Evolutionary conservation across 2,113 vertebrate species (phyloP).

Genomic region (Lycaon pictus): DNA sequence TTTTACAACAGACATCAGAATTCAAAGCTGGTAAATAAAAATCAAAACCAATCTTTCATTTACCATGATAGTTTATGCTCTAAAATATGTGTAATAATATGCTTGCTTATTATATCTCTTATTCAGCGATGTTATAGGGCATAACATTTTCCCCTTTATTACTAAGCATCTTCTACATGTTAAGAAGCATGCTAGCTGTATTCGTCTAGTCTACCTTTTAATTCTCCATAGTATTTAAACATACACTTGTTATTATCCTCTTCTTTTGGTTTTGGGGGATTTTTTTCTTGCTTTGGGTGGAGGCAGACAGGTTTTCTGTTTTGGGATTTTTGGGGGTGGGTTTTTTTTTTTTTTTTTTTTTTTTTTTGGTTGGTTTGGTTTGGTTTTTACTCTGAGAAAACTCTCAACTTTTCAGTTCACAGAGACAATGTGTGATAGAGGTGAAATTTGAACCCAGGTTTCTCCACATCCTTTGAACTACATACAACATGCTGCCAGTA

Average conservation of each 20-base stretch:
- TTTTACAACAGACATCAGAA: conserved; percentile 57
- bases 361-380: not conserved
- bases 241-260: not conserved
- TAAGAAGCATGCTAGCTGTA: not conserved
- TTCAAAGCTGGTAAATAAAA: conserved; percentile 53
- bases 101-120: not conserved
- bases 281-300: not conserved
- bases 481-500: not conserved
- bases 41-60: conserved; percentile 16
- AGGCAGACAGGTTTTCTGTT: not conserved
- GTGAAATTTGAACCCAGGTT: conserved; percentile 57
- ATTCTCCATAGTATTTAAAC: conserved; percentile 18
- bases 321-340: not conserved
- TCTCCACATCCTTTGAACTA: conserved; percentile 48
- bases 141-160: not conserved
- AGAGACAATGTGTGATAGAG: conserved; percentile 44
- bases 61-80: not conserved
- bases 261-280: not conserved
- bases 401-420: conserved; percentile 38
- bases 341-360: not conserved
- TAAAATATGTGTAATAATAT: not conserved
- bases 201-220: not conserved
- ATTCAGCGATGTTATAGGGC: not conserved
- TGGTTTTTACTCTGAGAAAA: conserved; percentile 62
- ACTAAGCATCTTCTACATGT: not conserved